phyloP scores from a whole-genome alignment of 2,888 invertebrate genomes.

The Lacanobia oleracea region DNA sequence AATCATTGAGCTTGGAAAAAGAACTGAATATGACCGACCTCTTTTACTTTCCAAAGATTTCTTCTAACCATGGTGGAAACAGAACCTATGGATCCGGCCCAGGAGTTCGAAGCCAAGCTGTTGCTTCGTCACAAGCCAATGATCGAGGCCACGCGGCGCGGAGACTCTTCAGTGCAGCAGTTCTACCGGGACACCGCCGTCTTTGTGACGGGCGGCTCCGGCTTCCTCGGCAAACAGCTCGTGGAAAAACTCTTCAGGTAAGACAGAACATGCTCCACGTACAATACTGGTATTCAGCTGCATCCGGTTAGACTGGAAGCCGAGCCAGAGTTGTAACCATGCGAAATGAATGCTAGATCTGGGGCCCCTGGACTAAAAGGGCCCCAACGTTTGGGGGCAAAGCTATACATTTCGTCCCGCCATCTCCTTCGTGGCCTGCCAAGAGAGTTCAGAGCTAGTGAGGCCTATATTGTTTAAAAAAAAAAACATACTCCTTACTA shows the following conservation, averaged over 20 bases:
- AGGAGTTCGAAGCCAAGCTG: slow-evolving; percentile 19
- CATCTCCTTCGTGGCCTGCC: too few relatives aligned
- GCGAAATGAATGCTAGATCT: too few relatives aligned
- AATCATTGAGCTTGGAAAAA: too few relatives aligned
- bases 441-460: too few relatives aligned
- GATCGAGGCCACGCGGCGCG: slow-evolving; percentile 36
- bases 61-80: slow-evolving; percentile 10
- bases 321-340: too few relatives aligned
- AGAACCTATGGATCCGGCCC: slow-evolving; percentile 45
- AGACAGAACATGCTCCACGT: background rate
- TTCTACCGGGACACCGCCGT: slow-evolving; percentile 79
- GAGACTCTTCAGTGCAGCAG: slow-evolving; percentile 65
- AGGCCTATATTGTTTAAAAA: too few relatives aligned
- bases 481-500: too few relatives aligned
- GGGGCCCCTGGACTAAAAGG: too few relatives aligned
- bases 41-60: background rate
- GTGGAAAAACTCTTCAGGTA: slow-evolving; percentile 93
- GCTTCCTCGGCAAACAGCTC: slow-evolving; percentile 97
- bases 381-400: too few relatives aligned
- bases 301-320: too few relatives aligned
- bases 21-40: background rate
- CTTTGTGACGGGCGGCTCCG: slow-evolving; percentile 96
- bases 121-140: slow-evolving; percentile 38
- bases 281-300: too few relatives aligned
- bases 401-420: too few relatives aligned